A percentile compares a stretch with the other conserved stretches of the same genome.
phyloP scores from a whole-genome alignment of 2,113 vertebrate species.

The Naja naja region DNA sequence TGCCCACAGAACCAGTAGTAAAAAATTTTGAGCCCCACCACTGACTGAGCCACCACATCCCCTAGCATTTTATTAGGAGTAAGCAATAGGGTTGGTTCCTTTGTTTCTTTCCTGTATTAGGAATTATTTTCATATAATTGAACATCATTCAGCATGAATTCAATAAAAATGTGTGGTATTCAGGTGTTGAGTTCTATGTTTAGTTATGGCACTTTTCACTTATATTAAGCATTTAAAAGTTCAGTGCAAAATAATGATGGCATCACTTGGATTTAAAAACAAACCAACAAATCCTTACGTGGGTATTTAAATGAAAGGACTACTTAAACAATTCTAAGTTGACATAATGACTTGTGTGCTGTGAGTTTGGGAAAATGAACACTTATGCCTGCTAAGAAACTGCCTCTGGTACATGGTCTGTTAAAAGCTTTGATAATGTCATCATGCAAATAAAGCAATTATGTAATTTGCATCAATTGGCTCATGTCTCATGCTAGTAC shows the following conservation, averaged over 20 bases:
- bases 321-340: background rate
- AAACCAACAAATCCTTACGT: background rate
- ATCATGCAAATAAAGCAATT: background rate
- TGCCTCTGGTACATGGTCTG: background rate
- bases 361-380: background rate
- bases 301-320: background rate
- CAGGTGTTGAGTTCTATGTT: background rate
- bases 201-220: background rate
- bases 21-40: too few species aligned
- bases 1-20: too few species aligned
- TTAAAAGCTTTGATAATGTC: background rate
- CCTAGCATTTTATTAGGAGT: background rate
- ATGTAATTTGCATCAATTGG: background rate
- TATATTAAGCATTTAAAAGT: background rate
- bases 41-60: too few species aligned
- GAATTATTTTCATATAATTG: background rate
- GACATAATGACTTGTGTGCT: background rate
- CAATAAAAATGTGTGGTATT: background rate
- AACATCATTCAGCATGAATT: background rate
- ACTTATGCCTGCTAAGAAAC: background rate
- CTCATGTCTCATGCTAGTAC: background rate
- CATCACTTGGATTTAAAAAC: background rate
- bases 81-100: background rate
- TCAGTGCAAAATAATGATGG: background rate
- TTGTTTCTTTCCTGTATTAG: background rate